These are phyloP conservation scores for Actinopyga echinites DNA, from an alignment of 53 echinoderm and acorn worm species.

Conservation along the genomic window DNA sequence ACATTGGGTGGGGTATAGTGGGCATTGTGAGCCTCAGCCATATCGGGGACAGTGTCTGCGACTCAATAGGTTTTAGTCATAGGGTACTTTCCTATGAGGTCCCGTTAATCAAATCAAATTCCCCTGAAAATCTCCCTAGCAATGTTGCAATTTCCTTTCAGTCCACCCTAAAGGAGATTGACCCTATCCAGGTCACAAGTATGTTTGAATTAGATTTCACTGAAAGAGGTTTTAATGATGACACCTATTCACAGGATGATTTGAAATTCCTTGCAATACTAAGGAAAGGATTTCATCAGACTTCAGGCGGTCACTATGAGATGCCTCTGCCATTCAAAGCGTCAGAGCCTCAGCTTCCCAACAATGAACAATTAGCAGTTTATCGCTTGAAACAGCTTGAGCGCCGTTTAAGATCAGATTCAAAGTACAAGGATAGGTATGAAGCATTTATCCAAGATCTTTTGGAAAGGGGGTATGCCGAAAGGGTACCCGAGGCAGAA, in stretches of 20 bases:
- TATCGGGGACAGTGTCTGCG: not conserved
- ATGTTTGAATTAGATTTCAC: conserved; percentile 3
- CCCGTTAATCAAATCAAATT: not conserved
- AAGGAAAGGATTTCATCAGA: conserved; percentile 31
- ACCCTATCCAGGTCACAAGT: not conserved
- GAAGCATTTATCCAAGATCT: conserved; percentile 48
- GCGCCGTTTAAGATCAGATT: conserved; percentile 30
- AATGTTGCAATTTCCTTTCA: not conserved
- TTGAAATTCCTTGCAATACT: conserved; percentile 49
- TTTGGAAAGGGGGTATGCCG: conserved; percentile 42
- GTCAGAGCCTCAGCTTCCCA: conserved; percentile 21
- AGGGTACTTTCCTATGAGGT: not conserved
- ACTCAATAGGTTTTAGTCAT: not conserved
- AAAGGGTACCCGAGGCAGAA: conserved; percentile 11
- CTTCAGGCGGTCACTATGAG: conserved; percentile 48
- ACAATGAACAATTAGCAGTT: conserved; percentile 40
- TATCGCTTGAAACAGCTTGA: conserved; percentile 32
- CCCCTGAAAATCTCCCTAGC: not conserved
- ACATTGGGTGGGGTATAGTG: conserved; percentile 53
- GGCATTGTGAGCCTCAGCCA: not conserved
- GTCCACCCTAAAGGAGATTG: not conserved
- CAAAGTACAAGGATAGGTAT: conserved; percentile 37
- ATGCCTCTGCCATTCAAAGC: conserved; percentile 55
- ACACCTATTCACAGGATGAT: not conserved
- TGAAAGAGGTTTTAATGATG: conserved; percentile 51